Evolutionary conservation across 2,113 vertebrate genomes (phyloP), one percentile per base, ranked within the genome.

Genomic region (Micronycteris hirsuta): DNA sequence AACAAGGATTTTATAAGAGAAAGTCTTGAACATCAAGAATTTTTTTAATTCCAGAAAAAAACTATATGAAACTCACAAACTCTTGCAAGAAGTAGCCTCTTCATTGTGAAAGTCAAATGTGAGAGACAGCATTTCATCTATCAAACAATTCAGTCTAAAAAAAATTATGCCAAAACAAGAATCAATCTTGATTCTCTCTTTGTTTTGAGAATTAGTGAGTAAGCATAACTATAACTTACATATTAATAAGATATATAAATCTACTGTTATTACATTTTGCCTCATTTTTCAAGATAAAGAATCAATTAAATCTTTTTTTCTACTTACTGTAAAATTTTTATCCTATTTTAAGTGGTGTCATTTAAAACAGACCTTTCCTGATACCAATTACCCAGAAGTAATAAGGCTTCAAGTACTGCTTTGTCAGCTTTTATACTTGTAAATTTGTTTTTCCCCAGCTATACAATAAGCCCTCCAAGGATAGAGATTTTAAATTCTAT

Each of bases 241-340:
- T 93, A 43, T 85, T 88, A 95, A 92, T 73, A 94, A 90, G 10
- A 80, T 61, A 65, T 91, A 70, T 74, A 38, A 80, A 65, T 58
- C 49, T 87, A 78, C 49, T 80, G 41, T 31, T 26, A 20, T 63
- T 82, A 47, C 1, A 52, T 49, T 70, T 93, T 61, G 17, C 80
- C 82, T 86, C 28, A 85, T 63, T 85, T 95, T 94, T 95, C 45
- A 93, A 95, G 76, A 73, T 73, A 85, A 92, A 86, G 28, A 47
- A 81, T 36, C 36, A 93, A 43, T 65, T 52, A 61, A 36, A 36
- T 20, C 3, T 80, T 86, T 83, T 67, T 76, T 38, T 41, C 33
- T 49, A 78, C 10, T 94, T 81, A 86, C 26, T 33, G 33, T 68
- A 89, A 88, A 89, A 86, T 71, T 33, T 65, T 88, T 5, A 85